Evolutionary conservation across 64 coral and sea anemone species (phyloP), one percentile per base, ranked within the genome.

Genomic region (Cladopsammia gracilis): DNA sequence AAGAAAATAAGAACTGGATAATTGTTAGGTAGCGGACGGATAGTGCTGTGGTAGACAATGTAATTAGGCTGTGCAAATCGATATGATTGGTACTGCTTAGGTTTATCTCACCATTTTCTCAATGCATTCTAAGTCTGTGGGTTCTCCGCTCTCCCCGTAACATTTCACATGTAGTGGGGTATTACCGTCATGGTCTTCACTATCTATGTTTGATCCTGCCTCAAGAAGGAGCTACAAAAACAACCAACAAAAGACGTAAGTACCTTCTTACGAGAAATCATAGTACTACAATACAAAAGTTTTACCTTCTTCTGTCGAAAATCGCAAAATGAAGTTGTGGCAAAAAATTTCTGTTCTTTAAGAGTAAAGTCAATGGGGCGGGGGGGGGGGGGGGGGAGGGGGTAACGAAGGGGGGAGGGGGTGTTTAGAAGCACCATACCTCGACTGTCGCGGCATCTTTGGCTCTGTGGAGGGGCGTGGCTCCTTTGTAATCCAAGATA

Each of bases 401-500:
- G 43, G 10, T 23, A 72, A 44, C 12, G 13, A 2, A 64, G 14
- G 22, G 22, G 4, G 59, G 65, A 22, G 18, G 13, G 16, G 13
- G 13, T 60, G 20, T 10, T 7, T 4, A 12, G 14, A 64, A 52
- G 0, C 2, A 58, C 12, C 19, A 11, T 58, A 98, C 96, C 93
- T 99, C 94, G 3, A 99, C 92, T 6, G 98, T 99, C 15, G 58
- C 91, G 8, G 94, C 71, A 78, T 99, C 91, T 73, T 96, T 99
- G 20, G 94, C 94, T 67, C 98, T 87, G 58, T 99, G 98, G 10
- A 99, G 80, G 12, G 98, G 94, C 24, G 94, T 96, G 6, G 98
- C 94, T 48, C 98, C 98, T 86, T 99, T 99, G 72, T 99, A 99
- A 77, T 99, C 98, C 10, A 96, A 44, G 4, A 96, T 58, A 83